phyloP scores from a whole-genome alignment of 2,797 vertebrate genomes.

The Emydoidea blandingii region DNA sequence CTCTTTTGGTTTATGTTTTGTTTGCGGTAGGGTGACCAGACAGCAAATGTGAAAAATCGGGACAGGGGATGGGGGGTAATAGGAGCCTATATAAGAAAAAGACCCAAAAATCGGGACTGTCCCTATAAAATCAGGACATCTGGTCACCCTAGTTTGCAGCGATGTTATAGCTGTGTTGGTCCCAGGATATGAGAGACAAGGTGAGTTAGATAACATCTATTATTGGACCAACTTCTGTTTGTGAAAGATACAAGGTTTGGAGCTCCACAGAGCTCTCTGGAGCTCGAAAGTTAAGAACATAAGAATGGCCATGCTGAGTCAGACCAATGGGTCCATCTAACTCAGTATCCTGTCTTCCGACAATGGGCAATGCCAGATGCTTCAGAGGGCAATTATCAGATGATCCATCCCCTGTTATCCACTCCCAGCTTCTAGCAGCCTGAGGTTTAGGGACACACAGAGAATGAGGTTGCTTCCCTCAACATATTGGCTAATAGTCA shows the following conservation, averaged over 20 bases:
- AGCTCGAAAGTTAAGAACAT: neutral
- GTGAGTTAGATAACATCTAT: neutral
- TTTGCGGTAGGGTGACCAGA: neutral
- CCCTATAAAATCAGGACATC: no score
- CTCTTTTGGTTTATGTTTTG: rapidly evolving
- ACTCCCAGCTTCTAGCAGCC: neutral
- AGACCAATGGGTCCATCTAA: neutral
- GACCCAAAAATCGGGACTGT: no score
- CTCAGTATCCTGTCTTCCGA: neutral
- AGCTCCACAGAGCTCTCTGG: neutral
- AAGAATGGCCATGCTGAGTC: neutral
- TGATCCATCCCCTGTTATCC: neutral
- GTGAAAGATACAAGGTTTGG: neutral
- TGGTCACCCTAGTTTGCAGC: neutral
- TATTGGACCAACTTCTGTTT: neutral
- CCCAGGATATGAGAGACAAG: neutral
- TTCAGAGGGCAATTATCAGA: neutral
- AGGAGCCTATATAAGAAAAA: no score
- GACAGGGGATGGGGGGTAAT: no score
- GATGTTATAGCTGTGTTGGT: neutral
- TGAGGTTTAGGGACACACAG: neutral
- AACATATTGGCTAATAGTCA: neutral
- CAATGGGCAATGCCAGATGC: neutral
- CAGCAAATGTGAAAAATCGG: no score
- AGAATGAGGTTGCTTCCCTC: neutral